phyloP scores from a whole-genome alignment of 2,888 invertebrate species.

The Tricholauxania praeusta region DNA sequence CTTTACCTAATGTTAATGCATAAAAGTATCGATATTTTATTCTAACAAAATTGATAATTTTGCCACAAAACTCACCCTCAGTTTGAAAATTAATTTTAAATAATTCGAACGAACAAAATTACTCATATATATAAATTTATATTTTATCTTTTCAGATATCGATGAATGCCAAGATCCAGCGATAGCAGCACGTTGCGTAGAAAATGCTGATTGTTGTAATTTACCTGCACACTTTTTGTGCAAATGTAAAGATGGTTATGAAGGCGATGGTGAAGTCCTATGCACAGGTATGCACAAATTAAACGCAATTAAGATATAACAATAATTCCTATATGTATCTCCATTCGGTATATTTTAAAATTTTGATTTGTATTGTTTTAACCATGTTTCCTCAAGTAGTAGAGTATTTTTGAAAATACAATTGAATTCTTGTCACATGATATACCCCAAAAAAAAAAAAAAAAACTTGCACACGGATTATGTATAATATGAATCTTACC shows the following conservation, averaged over 20 bases:
- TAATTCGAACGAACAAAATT: not conserved
- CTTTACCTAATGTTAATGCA: too few relatives aligned
- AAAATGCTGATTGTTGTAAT: conserved; percentile 95
- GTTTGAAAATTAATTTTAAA: not conserved
- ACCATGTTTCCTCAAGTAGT: too few relatives aligned
- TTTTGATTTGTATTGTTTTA: not conserved
- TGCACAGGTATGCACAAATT: conserved; percentile 77
- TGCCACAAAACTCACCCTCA: too few relatives aligned
- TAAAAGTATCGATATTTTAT: too few relatives aligned
- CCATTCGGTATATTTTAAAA: not conserved
- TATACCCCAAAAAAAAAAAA: too few relatives aligned
- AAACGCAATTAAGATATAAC: not conserved
- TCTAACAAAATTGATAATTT: too few relatives aligned
- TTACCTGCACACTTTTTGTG: conserved; percentile 94
- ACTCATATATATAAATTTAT: conserved; percentile 16
- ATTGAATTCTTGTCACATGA: too few relatives aligned
- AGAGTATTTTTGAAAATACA: too few relatives aligned
- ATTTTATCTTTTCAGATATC: conserved; percentile 75
- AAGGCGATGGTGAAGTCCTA: conserved; percentile 90
- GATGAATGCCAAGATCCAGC: conserved; percentile 93
- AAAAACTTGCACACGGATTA: too few relatives aligned
- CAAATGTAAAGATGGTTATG: conserved; percentile 91
- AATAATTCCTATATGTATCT: not conserved
- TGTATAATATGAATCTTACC: too few relatives aligned
- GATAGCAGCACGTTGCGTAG: conserved; percentile 86